Base-by-base conservation (phyloP, 2,113 vertebrate species). In the Ceratotherium simum region DNA sequence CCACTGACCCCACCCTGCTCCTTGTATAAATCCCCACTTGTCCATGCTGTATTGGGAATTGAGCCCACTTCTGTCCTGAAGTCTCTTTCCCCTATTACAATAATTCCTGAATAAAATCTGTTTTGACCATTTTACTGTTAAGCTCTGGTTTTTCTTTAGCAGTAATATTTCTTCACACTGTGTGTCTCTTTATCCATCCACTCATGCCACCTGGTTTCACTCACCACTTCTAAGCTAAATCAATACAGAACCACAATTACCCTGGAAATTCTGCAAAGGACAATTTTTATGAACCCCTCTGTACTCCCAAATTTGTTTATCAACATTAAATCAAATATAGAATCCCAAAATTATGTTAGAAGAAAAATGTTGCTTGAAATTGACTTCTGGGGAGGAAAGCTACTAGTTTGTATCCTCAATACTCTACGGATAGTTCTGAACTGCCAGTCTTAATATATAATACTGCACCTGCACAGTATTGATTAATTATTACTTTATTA, bases 401-500 rank as follows among this genome's bases (percentile, higher is more conserved):
- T 65, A 58, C 42, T 81, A 31, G 6, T 3, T 78, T 91, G 82
- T 80, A 65, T 92, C 70, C 20, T 92, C 70, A 82, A 64, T 48
- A 62, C 56, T 92, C 75, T 84, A 23, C 8, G 33, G 76, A 42
- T 39, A 90, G 25, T 64, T 82, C 42, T 60, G 51, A 93, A 70
- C 64, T 51, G 67, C 6, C 90, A 14, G 29, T 75, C 79, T 96
- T 96, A 60, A 88, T 85, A 25, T 60, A 29, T 27, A 92, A 70
- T n/a, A 62, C 33, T 69, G 36, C 31, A 96, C 27, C 84, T 92
- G 64, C 72, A 58, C 20, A 27, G 60, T 78, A 75, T 67, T 94
- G 80, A 90, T 90, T 93, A 94, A 93, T 73, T 96, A 72, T 72
- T 95, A 78, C 60, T 90, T 96, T 95, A 69, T 95, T 81, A 92